These are phyloP conservation scores for Bos javanicus DNA, from an alignment of 2,113 vertebrate species.

Conservation along the genomic window DNA sequence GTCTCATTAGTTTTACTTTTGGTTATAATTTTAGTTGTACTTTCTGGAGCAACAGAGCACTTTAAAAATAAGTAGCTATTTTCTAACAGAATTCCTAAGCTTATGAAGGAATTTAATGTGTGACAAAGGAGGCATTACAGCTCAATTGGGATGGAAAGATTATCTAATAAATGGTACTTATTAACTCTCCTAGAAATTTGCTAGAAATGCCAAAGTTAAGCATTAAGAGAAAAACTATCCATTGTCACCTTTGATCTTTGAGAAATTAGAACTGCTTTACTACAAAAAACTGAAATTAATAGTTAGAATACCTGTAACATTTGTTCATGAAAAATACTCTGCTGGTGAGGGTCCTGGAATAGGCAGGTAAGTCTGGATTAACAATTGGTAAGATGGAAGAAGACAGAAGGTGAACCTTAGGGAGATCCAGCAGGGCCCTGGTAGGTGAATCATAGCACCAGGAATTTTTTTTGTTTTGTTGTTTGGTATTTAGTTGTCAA, in stretches of 20 bases:
- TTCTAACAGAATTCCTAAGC: not conserved
- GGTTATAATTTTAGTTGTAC: not conserved
- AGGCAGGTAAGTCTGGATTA: not conserved
- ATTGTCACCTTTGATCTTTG: not conserved
- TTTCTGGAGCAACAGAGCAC: not conserved
- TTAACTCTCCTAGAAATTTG: not conserved
- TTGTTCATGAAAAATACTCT: not conserved
- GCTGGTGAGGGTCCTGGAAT: not conserved
- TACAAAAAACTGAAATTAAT: not conserved
- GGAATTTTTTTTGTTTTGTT: not conserved
- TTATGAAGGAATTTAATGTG: not conserved
- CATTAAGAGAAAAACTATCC: not conserved
- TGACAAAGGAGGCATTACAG: not conserved
- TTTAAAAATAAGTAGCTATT: slow-evolving; percentile 26
- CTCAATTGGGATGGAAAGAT: not conserved
- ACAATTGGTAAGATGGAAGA: not conserved
- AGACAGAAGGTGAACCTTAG: not conserved
- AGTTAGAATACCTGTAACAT: not conserved
- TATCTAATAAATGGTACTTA: not conserved
- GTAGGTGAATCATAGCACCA: not conserved
- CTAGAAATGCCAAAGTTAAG: not conserved
- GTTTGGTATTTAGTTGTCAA: not conserved
- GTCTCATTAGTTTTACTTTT: not conserved
- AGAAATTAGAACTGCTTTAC: not conserved
- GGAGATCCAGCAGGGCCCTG: not conserved